Base-by-base conservation (phyloP, 2,888 invertebrate genomes). In the Meteorus colon region DNA sequence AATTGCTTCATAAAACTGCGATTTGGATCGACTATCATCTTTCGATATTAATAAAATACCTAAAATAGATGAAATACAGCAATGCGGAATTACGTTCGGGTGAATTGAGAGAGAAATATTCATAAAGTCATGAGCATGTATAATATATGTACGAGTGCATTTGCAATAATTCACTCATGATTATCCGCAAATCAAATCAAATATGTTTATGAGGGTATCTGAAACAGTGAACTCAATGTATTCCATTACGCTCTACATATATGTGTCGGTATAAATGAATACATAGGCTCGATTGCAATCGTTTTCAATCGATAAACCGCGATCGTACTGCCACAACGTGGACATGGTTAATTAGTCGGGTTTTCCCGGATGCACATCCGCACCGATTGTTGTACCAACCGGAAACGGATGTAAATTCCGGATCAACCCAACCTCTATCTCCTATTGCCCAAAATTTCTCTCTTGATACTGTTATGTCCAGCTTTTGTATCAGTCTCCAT, bases 271-370 rank as follows among this genome's bases (percentile, higher is more conserved):
- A 31, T 34, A 37, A n/a, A 31, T n/a, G 63, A 34, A 29, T 63
- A 31, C 48, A 51, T 16, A 51, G 31, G 34, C 29, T 70, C 29
- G 34, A 62, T 71, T 29, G 12, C 62, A 55, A 71, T 71, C 60
- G 34, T 71, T 60, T 71, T 62, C 45, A 60, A 70, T 70, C 69
- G 59, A 70, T 70, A 70, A 68, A 70, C 69, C 34, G 19, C 59
- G 59, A 59, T 65, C 65, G 65, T 66, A 41, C 55, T 41, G 65
- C 51, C n/a, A 59, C 67, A 67, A 68, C 62, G 68, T 76, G 67
- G 65, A 80, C 80, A 81, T 78, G 79, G 81, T 81, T 81, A 81
- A 81, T 81, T 81, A 81, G 81, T 81, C 80, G 78, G 79, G 77
- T 79, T 79, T 80, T 80, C 70, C 79, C 81, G 81, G 80, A 81